Percentiles rank a stretch among this genome's conserved stretches.
These are phyloP conservation scores for Brachionus rubens DNA, from an alignment of 1,140 invertebrate species.

Conservation along the genomic window DNA sequence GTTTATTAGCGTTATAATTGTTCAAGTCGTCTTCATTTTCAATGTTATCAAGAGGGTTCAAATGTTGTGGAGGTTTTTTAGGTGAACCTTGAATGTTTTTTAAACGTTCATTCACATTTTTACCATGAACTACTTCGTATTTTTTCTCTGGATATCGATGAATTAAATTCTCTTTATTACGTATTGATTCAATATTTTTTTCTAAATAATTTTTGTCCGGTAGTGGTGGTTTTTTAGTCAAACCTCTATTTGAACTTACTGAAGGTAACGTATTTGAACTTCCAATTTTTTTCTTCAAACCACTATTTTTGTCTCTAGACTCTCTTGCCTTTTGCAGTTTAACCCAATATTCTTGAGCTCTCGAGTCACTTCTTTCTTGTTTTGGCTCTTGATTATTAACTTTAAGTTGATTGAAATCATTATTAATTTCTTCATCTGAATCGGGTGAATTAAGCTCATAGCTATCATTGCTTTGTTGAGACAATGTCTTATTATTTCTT, in stretches of 20 bases:
- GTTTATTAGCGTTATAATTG: conserved; percentile 24
- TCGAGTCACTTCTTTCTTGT: conserved; percentile 9
- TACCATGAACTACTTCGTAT: conserved; percentile 44
- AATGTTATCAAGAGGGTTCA: background rate
- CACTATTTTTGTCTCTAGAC: conserved; percentile 12
- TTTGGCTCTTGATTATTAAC: background rate
- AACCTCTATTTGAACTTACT: background rate
- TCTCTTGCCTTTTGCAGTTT: conserved; percentile 33
- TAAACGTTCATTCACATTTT: conserved; percentile 22
- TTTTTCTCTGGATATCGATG: conserved; percentile 47
- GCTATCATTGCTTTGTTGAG: conserved; percentile 8
- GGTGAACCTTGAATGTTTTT: background rate
- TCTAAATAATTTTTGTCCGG: conserved; percentile 38
- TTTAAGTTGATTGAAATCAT: conserved; percentile 9
- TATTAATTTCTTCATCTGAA: background rate
- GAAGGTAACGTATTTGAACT: conserved; percentile 20
- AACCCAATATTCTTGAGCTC: conserved; percentile 26
- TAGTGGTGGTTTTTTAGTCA: conserved; percentile 7
- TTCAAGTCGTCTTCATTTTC: conserved; percentile 7
- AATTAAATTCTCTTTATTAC: conserved; percentile 44
- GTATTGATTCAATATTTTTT: conserved; percentile 34
- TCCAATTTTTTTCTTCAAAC: conserved; percentile 3
- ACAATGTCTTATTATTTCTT: background rate
- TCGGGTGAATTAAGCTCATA: conserved; percentile 22
- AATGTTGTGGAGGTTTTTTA: conserved; percentile 21